These are phyloP conservation scores for Azorinus chamasolen DNA, from an alignment of 2,888 invertebrate species.

Conservation along the genomic window DNA sequence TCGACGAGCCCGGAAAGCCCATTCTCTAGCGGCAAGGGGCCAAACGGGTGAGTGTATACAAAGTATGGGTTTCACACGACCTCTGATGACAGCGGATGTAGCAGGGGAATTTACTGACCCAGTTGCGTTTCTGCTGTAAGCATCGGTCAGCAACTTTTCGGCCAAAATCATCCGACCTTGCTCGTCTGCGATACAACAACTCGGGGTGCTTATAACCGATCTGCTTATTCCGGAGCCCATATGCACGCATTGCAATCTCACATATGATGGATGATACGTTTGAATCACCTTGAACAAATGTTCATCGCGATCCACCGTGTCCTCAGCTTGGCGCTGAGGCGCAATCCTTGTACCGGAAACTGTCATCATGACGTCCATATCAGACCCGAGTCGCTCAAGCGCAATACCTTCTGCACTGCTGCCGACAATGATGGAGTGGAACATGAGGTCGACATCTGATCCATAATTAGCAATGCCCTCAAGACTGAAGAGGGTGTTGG, in stretches of 20 bases:
- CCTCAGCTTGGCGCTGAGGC: constrained; percentile 53
- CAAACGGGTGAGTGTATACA: constrained; percentile 63
- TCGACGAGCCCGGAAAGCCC: constrained; percentile 57
- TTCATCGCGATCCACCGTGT: constrained; percentile 23
- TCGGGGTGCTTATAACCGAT: constrained; percentile 53
- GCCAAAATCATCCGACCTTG: constrained; percentile 65
- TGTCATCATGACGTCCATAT: constrained; percentile 61
- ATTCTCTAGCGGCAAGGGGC: constrained; percentile 62
- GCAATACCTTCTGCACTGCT: constrained; percentile 58
- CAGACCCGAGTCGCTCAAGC: constrained; percentile 53
- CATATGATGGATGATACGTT: constrained; percentile 57
- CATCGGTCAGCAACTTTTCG: constrained; percentile 55
- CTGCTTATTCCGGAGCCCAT: constrained; percentile 52
- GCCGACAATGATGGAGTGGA: constrained; percentile 54
- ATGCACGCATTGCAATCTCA: constrained; percentile 55
- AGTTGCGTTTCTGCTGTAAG: constrained; percentile 48
- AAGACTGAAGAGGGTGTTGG: constrained; percentile 57
- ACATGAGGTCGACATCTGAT: constrained; percentile 58
- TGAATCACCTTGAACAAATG: constrained; percentile 63
- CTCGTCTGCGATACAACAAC: constrained; percentile 59
- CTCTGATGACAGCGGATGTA: constrained; percentile 42
- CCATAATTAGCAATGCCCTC: constrained; percentile 63
- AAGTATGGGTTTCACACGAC: constrained; percentile 41
- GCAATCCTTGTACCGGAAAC: constrained; percentile 58
- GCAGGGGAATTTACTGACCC: constrained; percentile 53